Evolutionary conservation across 2,113 vertebrate species (phyloP).

Genomic region (Anguilla japonica): DNA sequence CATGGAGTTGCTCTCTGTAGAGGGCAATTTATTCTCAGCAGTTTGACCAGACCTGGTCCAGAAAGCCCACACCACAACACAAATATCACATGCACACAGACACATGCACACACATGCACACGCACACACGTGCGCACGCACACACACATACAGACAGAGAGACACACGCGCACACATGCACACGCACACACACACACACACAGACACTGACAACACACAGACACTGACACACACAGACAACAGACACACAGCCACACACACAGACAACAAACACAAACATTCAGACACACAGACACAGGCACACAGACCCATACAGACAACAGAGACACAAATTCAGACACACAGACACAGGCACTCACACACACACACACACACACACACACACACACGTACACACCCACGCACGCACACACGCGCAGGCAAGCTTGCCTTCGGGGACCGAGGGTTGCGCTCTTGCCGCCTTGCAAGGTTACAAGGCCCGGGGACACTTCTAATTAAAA

Average conservation of each 20-base stretch:
- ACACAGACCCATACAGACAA: constrained; percentile 32
- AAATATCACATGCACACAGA: background rate
- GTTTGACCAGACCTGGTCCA: background rate
- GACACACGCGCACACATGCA: constrained; percentile 31
- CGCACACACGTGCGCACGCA: background rate
- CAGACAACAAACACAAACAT: background rate
- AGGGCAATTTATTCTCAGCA: constrained; percentile 66
- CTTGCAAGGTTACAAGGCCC: constrained; percentile 23
- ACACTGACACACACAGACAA: background rate
- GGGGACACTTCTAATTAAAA: constrained; percentile 57
- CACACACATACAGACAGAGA: background rate
- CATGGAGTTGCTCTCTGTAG: constrained; percentile 67
- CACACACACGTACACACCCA: background rate
- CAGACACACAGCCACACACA: background rate
- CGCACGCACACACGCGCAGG: background rate
- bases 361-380: constrained; percentile 27
- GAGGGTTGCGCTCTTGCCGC: constrained; percentile 34
- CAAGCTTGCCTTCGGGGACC: constrained; percentile 46
- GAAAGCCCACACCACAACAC: background rate
- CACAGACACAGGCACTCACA: constrained; percentile 29
- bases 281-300: constrained; percentile 21
- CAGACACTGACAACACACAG: background rate
- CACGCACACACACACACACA: constrained; percentile 11
- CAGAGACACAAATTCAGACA: constrained; percentile 41
- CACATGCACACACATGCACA: background rate